Conservation (phyloP, 2,113 vertebrate genomes). For the Pungitius pungitius region DNA sequence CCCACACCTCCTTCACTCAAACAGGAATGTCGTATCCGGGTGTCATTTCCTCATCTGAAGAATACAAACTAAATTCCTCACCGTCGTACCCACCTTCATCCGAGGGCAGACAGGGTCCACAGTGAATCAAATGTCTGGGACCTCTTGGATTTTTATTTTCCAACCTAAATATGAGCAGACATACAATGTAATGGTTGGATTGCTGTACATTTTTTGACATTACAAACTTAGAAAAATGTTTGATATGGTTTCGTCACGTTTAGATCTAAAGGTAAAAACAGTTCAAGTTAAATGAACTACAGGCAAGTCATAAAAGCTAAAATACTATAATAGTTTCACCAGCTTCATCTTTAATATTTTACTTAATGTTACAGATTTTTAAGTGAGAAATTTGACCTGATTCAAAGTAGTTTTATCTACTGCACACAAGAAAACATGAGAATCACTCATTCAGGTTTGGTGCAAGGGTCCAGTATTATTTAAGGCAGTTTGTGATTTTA, state of each 20-base stretch:
- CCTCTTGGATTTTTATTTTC: constrained; percentile 21
- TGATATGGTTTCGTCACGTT: constrained; percentile 11
- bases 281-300: too few species aligned
- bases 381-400: neutral
- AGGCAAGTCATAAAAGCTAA: neutral
- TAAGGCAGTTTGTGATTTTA: too few species aligned
- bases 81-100: constrained; percentile 47
- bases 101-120: constrained; percentile 19
- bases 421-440: neutral
- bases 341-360: neutral
- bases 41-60: constrained; percentile 72
- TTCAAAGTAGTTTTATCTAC: constrained; percentile 11
- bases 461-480: too few species aligned
- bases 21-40: constrained; percentile 70
- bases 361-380: neutral
- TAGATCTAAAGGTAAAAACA: neutral
- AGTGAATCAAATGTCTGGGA: neutral
- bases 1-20: constrained; percentile 54
- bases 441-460: constrained; percentile 23
- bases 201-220: too few species aligned
- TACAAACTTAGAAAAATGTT: too few species aligned
- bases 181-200: constrained; percentile 11
- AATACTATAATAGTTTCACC: constrained; percentile 9
- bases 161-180: constrained; percentile 23
- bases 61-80: constrained; percentile 64